Percentiles rank a stretch among this genome's conserved stretches.
These are phyloP conservation scores for Biston betularia DNA, from an alignment of 2,888 invertebrate genomes.

Conservation along the genomic window DNA sequence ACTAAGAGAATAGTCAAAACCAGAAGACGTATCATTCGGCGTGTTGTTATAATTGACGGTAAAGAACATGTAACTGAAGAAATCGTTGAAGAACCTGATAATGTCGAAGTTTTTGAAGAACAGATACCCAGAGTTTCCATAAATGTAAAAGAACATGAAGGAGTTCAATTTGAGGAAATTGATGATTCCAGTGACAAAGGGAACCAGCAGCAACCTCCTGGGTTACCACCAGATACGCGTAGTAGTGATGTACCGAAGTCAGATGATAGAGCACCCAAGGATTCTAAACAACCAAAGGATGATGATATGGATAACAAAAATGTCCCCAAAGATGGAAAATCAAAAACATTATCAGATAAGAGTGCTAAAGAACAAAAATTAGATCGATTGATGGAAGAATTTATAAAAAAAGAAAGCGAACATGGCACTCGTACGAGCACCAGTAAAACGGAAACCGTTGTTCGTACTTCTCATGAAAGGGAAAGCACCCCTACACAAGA, in stretches of 20 bases:
- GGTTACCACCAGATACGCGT: conserved; percentile 49
- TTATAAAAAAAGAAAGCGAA: conserved; percentile 53
- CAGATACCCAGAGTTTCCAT: conserved; percentile 90
- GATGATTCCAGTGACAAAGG: conserved; percentile 59
- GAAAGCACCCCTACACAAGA: conserved; percentile 18
- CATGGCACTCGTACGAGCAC: conserved; percentile 9
- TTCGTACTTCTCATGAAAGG: conserved; percentile 24
- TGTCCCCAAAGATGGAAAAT: conserved; percentile 38
- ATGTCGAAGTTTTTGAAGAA: conserved; percentile 90
- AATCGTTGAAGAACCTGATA: conserved; percentile 93
- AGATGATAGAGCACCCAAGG: conserved; percentile 39
- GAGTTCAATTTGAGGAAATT: conserved; percentile 70
- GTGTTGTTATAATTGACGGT: conserved; percentile 92
- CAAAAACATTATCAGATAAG: conserved; percentile 37
- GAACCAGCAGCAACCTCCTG: conserved; percentile 50
- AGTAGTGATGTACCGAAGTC: conserved; percentile 43
- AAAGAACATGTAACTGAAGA: conserved; percentile 94
- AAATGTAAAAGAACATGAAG: conserved; percentile 87
- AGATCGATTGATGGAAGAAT: conserved; percentile 59
- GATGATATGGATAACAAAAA: conserved; percentile 43
- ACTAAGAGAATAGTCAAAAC: conserved; percentile 92
- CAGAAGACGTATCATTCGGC: conserved; percentile 90
- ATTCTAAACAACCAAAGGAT: conserved; percentile 34
- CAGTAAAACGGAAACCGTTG: conserved; percentile 25
- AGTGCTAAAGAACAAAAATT: conserved; percentile 51